Conservation (phyloP, 1,140 invertebrate genomes). For the Ostrea denselamellosa region DNA sequence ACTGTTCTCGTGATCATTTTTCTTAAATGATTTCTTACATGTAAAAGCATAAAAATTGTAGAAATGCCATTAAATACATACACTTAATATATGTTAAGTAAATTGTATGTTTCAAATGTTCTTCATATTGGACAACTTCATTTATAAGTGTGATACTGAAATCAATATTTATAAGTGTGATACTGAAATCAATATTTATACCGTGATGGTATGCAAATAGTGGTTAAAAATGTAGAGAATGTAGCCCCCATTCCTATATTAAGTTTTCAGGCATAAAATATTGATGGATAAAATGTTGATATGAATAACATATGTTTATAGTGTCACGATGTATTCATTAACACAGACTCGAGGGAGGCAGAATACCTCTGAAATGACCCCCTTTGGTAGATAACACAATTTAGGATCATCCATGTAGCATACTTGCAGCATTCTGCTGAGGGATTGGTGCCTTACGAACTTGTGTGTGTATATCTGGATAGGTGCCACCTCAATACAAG, state of each 20-base stretch:
- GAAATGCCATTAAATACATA: too few relatives aligned
- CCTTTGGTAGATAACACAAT: slow-evolving; percentile 23
- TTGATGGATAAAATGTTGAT: slow-evolving; percentile 37
- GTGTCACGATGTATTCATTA: slow-evolving; percentile 34
- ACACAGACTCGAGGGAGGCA: not conserved
- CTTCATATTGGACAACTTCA: too few relatives aligned
- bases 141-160: too few relatives aligned
- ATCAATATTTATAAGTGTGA: not conserved
- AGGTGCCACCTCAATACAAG: not conserved
- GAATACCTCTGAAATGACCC: slow-evolving; percentile 21
- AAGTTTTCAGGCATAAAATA: slow-evolving; percentile 33
- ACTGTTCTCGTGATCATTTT: too few relatives aligned
- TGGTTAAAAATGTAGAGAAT: slow-evolving; percentile 29
- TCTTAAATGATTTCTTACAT: too few relatives aligned
- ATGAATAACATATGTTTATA: slow-evolving; percentile 40
- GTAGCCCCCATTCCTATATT: slow-evolving; percentile 22
- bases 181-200: slow-evolving; percentile 9
- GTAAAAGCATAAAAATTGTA: too few relatives aligned
- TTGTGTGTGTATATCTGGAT: slow-evolving; percentile 14
- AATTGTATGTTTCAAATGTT: too few relatives aligned
- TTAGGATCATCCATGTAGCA: slow-evolving; percentile 29
- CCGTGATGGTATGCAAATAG: not conserved
- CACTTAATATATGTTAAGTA: too few relatives aligned
- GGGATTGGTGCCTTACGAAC: slow-evolving; percentile 26
- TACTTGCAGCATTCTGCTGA: not conserved